Evolutionary conservation across 2,797 vertebrate genomes (phyloP).

Genomic region (Protonibea diacanthus): DNA sequence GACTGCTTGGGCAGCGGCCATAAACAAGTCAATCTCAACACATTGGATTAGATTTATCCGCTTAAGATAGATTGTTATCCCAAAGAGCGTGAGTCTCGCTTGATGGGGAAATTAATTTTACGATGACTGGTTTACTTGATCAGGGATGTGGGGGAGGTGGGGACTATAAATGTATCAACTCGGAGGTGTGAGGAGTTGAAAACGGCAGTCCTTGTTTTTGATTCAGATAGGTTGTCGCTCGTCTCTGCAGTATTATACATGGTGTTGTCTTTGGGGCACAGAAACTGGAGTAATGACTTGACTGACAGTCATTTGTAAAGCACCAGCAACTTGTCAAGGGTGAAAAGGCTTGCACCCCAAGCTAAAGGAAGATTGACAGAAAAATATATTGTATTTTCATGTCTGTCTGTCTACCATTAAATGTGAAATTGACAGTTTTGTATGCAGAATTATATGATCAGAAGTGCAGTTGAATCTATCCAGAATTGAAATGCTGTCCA

Average conservation of each 20-base stretch:
- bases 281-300: conserved; percentile 68
- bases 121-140: conserved; percentile 85
- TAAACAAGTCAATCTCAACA: conserved; percentile 84
- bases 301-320: conserved; percentile 77
- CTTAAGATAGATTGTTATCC: conserved; percentile 85
- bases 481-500: conserved; percentile 28
- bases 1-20: conserved; percentile 77
- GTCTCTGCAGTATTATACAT: conserved; percentile 51
- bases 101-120: conserved; percentile 85
- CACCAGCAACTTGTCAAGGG: conserved; percentile 62
- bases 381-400: conserved; percentile 56
- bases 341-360: conserved; percentile 62
- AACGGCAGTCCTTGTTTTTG: conserved; percentile 60
- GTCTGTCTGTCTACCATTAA: conserved; percentile 50
- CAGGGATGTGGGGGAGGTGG: conserved; percentile 60
- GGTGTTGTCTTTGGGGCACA: conserved; percentile 65
- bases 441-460: conserved; percentile 47
- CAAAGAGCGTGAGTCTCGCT: conserved; percentile 73
- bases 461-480: conserved; percentile 6
- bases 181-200: conserved; percentile 48
- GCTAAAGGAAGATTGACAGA: conserved; percentile 61
- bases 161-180: conserved; percentile 68
- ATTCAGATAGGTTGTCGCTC: conserved; percentile 59
- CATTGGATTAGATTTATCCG: conserved; percentile 84
- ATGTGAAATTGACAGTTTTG: conserved; percentile 56